Evolutionary conservation across 2,888 invertebrate species (phyloP).

Genomic region (Rhingia rostrata): DNA sequence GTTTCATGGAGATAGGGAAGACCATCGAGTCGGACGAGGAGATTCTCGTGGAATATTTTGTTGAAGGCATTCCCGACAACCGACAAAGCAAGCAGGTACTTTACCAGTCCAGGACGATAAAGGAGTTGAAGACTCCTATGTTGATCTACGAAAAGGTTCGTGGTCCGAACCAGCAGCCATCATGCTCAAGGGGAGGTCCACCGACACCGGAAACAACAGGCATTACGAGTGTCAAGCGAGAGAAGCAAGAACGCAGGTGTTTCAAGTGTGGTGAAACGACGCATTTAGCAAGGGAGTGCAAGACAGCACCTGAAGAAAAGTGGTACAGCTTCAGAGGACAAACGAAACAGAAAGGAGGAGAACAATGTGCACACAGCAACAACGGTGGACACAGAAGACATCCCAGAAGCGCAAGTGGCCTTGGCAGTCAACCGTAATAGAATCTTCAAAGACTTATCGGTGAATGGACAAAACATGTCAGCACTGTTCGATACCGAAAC

Average conservation of each 20-base stretch:
- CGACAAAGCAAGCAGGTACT: conserved; percentile 28
- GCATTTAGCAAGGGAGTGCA: too few relatives aligned
- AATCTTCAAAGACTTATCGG: background rate
- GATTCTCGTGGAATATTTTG: conserved; percentile 51
- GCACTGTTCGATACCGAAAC: conserved; percentile 28
- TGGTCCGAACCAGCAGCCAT: conserved; percentile 18
- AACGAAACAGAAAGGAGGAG: background rate
- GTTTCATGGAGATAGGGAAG: background rate
- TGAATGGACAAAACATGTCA: conserved; percentile 2
- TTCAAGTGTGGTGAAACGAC: too few relatives aligned
- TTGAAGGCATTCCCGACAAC: conserved; percentile 28
- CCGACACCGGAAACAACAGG: too few relatives aligned
- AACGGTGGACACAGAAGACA: background rate
- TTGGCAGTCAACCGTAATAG: conserved; percentile 1
- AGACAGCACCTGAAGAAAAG: too few relatives aligned
- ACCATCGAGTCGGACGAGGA: conserved; percentile 45
- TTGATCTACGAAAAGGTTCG: conserved; percentile 39
- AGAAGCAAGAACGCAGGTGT: too few relatives aligned
- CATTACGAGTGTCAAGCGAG: too few relatives aligned
- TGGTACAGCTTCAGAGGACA: too few relatives aligned
- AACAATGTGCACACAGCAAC: background rate
- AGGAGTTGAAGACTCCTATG: conserved; percentile 36
- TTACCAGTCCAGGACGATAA: conserved; percentile 34
- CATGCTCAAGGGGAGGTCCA: background rate
- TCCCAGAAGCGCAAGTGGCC: background rate